These are phyloP conservation scores for Chinchilla lanigera DNA, from an alignment of 2,113 vertebrate species.

Conservation along the genomic window DNA sequence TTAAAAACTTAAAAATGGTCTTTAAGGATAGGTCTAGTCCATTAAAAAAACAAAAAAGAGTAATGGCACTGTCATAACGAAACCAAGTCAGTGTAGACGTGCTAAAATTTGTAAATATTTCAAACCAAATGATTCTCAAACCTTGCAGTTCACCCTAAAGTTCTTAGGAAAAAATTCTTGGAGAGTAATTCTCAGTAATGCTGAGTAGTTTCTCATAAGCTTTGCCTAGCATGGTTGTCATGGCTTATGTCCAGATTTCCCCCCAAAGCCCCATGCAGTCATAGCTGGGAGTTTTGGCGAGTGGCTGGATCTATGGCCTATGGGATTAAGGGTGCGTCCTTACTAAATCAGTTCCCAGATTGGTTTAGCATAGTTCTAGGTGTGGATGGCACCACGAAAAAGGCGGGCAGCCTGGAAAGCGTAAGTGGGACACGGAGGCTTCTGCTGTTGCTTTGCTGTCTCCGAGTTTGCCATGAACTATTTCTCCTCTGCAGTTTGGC, in stretches of 20 bases:
- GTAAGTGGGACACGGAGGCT: neutral
- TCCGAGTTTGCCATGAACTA: neutral
- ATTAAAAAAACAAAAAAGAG: neutral
- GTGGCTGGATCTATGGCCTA: neutral
- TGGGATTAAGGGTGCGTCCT: neutral
- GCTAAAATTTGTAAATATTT: constrained; percentile 48
- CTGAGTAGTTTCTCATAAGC: neutral
- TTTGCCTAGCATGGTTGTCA: neutral
- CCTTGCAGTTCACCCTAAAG: too few species aligned
- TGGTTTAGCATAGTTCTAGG: neutral
- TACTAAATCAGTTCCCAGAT: neutral
- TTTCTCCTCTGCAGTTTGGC: neutral
- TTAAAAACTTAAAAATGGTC: neutral
- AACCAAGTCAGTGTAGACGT: neutral
- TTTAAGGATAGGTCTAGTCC: neutral
- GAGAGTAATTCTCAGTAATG: neutral
- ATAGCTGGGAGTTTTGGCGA: neutral
- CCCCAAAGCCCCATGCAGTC: neutral
- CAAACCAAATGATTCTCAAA: neutral
- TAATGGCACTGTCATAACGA: neutral
- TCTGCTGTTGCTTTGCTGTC: neutral
- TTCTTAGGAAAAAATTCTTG: neutral
- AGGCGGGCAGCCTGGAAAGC: neutral
- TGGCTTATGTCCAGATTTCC: neutral
- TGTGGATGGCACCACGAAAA: neutral